Evolutionary conservation across 2,113 vertebrate genomes (phyloP), one percentile per base, ranked within the genome.

Genomic region (Cyphomyrus discorhynchus): DNA sequence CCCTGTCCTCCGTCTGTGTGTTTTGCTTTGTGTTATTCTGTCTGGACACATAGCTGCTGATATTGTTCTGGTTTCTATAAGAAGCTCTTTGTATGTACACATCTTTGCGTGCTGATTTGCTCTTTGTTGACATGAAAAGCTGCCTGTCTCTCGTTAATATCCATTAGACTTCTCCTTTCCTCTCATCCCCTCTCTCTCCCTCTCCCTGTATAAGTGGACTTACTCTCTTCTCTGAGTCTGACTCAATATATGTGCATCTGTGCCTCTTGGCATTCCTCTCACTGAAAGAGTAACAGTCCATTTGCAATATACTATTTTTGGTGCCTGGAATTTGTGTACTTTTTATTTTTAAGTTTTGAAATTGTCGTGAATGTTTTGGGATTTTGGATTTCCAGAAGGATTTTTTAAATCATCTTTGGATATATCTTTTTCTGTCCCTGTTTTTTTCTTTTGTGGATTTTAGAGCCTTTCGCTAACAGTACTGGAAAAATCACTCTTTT

Each of bases 51-150:
- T 89, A 84, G 80, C 80, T 86, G 92, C 89, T 92, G 91, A 90
- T 92, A 90, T 91, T 91, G 88, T 92, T 89, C 92, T 91, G 93
- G 91, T 91, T 88, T 92, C 92, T 47, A 46, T 91, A 92, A 91
- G 91, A 92, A 92, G 90, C 92, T 91, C 92, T 90, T 91, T 93
- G 92, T 94, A 90, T 92, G 92, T 91, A 91, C 93, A 93, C 93
- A 94, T 92, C 92, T 92, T 92, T 92, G 90, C 92, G 91, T 89
- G 87, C 89, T 7, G 56, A 89, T 58, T 91, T 88, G 50, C 88
- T 56, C 89, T 89, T 90, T 45, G 56, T 56, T n/a, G 17, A 82
- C 85, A 58, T 90, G 92, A 93, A 92, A 95, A 94, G 91, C 92
- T 53, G 27, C 92, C 91, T 91, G 89, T 91, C 91, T 91, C 91